A percentile compares a stretch with the other conserved stretches of the same genome.
phyloP scores from a whole-genome alignment of 2,113 vertebrate genomes.

The Symphodus melops region DNA sequence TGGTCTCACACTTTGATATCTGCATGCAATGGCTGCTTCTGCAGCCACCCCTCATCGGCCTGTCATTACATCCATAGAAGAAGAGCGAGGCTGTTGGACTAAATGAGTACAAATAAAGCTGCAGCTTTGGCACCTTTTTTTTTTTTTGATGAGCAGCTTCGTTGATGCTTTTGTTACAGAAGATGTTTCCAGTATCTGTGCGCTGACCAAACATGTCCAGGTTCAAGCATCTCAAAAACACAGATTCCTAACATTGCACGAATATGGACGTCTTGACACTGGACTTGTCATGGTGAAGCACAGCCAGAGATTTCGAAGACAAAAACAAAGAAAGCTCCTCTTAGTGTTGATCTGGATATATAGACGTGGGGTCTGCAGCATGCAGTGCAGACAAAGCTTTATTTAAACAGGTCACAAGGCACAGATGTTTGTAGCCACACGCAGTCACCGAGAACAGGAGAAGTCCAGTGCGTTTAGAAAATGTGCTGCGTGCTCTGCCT shows the following conservation, averaged over 20 bases:
- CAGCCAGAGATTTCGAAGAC: too few relatives aligned
- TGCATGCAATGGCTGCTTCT: too few relatives aligned
- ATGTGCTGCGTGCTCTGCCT: constrained; percentile 27
- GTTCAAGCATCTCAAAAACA: neutral
- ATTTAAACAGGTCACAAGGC: neutral
- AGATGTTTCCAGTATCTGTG: neutral
- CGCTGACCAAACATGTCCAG: neutral
- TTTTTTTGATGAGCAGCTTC: neutral
- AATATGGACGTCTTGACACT: too few relatives aligned
- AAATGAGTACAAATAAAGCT: neutral
- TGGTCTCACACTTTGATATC: constrained; percentile 6
- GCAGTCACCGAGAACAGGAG: neutral
- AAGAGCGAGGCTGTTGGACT: neutral
- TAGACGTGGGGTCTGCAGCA: neutral
- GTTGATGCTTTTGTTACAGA: neutral
- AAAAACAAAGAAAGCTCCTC: neutral
- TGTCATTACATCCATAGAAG: neutral
- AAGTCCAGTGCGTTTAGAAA: constrained; percentile 4
- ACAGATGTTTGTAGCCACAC: neutral
- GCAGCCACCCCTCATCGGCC: neutral
- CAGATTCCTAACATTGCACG: neutral
- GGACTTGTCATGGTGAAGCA: too few relatives aligned
- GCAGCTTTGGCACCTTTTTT: neutral
- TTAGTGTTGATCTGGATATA: neutral
- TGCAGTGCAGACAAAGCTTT: neutral